These are phyloP conservation scores for Argentina silus DNA, from an alignment of 2,797 vertebrate genomes.

Conservation along the genomic window DNA sequence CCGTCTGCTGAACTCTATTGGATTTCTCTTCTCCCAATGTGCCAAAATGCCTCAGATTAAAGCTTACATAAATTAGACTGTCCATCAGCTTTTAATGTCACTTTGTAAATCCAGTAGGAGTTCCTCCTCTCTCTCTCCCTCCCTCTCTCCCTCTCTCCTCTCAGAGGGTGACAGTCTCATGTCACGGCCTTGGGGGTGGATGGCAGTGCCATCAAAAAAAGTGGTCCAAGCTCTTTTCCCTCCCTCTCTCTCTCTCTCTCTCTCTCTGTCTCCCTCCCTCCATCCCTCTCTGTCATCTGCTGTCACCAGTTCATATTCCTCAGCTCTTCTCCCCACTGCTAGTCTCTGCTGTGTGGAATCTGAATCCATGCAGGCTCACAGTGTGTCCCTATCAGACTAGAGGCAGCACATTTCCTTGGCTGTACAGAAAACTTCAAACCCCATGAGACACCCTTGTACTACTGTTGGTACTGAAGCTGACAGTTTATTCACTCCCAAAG, in stretches of 20 bases:
- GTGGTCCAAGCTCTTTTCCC: no score
- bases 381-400: neutral
- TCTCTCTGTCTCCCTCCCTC: no score
- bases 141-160: no score
- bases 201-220: no score
- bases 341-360: no score
- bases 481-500: no score
- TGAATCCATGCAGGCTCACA: no score
- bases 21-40: conserved; percentile 56
- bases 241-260: no score
- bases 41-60: conserved; percentile 53
- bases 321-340: no score
- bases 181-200: no score
- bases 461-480: no score
- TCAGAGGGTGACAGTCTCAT: no score
- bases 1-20: conserved; percentile 34
- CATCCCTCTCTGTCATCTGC: neutral
- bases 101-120: neutral
- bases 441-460: neutral
- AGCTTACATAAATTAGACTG: conserved; percentile 52
- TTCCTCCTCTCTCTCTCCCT: neutral
- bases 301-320: neutral
- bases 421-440: neutral
- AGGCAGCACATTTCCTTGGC: neutral
- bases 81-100: conserved; percentile 23